Conservation (phyloP, 1,140 invertebrate genomes). For the Hyles vespertilio region DNA sequence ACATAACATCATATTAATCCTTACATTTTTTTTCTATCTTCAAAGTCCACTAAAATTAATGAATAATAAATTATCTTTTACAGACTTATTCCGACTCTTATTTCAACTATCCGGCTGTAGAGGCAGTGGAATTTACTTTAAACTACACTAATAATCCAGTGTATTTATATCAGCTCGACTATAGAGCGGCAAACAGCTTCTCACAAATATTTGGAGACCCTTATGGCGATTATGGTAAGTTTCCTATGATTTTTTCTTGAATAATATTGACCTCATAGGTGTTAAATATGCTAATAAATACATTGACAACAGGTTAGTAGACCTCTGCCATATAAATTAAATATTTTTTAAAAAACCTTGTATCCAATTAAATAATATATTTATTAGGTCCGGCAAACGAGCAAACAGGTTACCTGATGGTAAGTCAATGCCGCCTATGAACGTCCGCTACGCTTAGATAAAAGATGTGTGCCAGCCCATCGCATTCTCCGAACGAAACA, state of each 20-base stretch:
- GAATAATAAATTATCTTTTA: too few species aligned
- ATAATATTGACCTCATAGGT: background rate
- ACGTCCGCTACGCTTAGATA: too few species aligned
- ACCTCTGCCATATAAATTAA: too few species aligned
- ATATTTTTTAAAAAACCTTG: too few species aligned
- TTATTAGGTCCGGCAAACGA: too few species aligned
- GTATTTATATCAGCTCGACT: conserved; percentile 81
- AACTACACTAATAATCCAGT: conserved; percentile 70
- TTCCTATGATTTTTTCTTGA: background rate
- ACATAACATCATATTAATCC: background rate
- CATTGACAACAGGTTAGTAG: background rate
- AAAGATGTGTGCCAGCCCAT: too few species aligned
- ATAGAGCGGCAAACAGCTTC: conserved; percentile 81
- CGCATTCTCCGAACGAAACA: too few species aligned
- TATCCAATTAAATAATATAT: too few species aligned
- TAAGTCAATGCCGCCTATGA: too few species aligned
- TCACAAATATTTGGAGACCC: conserved; percentile 81
- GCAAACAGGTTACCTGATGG: too few species aligned
- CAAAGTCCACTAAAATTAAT: too few species aligned
- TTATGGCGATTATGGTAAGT: conserved; percentile 76
- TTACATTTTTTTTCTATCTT: too few species aligned
- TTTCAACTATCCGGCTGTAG: conserved; percentile 78
- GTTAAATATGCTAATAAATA: background rate
- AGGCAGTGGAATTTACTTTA: conserved; percentile 75
- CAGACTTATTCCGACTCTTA: conserved; percentile 84